A percentile compares a stretch with the other conserved stretches of the same genome.
These are phyloP conservation scores for Apostichopus parvimensis DNA, from an alignment of 35 echinoderm and acorn worm species.

Conservation along the genomic window DNA sequence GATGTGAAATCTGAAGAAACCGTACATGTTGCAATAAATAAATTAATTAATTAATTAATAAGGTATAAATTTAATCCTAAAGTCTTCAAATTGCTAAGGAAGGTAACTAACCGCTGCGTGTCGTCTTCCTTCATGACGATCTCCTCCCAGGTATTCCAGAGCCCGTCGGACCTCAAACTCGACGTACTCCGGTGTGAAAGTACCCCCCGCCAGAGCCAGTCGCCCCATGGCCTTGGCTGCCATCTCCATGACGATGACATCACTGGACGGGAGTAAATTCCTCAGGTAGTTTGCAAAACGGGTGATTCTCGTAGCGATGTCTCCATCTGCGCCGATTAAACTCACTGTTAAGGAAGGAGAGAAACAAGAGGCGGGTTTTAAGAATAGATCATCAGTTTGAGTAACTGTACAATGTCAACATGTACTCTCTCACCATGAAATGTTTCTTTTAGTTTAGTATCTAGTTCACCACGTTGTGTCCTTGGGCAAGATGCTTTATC, in stretches of 20 bases:
- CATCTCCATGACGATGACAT: conserved; percentile 99
- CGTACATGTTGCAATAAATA: no score
- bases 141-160: conserved; percentile 86
- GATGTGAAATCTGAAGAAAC: no score
- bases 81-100: no score
- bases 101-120: conserved; percentile 88
- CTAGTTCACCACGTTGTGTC: no score
- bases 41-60: no score
- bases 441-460: no score
- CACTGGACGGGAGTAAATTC: conserved; percentile 85
- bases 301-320: conserved; percentile 86
- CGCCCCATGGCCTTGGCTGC: conserved; percentile 88
- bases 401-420: no score
- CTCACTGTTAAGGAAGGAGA: conserved; percentile 66
- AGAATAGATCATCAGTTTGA: no score
- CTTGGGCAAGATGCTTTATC: no score
- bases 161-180: conserved; percentile 98
- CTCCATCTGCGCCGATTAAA: conserved; percentile 89
- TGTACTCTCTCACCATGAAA: no score
- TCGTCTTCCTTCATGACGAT: conserved; percentile 84
- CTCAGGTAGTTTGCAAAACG: conserved; percentile 98
- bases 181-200: conserved; percentile 97
- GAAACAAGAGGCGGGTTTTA: not conserved
- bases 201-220: conserved; percentile 90
- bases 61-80: no score